These are phyloP conservation scores for Latrodectus elegans DNA, from an alignment of 2,888 invertebrate genomes.

Conservation along the genomic window DNA sequence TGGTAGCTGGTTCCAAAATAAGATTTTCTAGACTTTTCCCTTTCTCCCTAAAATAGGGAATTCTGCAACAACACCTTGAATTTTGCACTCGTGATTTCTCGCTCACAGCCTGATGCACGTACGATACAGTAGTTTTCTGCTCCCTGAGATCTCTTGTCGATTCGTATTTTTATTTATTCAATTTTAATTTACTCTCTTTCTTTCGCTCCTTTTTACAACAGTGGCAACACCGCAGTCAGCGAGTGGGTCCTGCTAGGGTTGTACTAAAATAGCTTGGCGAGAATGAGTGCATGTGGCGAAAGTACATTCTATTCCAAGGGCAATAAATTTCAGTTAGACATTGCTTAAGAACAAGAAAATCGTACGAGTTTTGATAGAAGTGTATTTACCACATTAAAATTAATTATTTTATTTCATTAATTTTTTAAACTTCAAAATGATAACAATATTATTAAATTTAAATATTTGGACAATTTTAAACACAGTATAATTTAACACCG, in stretches of 20 bases:
- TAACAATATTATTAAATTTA: not conserved
- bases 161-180: conserved; percentile 14
- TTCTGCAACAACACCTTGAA: not conserved
- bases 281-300: not conserved
- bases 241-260: conserved; percentile 43
- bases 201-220: conserved; percentile 44
- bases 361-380: not conserved
- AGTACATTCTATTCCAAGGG: not conserved
- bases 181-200: conserved; percentile 54
- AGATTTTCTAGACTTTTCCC: conserved; percentile 3
- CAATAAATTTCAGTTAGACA: not conserved
- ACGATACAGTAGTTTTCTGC: not conserved
- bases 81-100: not conserved
- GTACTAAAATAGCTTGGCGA: conserved; percentile 36
- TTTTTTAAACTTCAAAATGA: not conserved
- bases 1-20: conserved; percentile 10
- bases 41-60: not conserved
- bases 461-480: too few species aligned
- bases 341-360: not conserved
- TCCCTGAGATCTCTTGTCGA: not conserved
- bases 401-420: not conserved
- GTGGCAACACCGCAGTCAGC: conserved; percentile 66
- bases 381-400: not conserved
- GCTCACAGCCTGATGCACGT: not conserved
- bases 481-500: too few species aligned